Base-by-base conservation (phyloP, 2,888 invertebrate genomes). In the Theretra japonica region DNA sequence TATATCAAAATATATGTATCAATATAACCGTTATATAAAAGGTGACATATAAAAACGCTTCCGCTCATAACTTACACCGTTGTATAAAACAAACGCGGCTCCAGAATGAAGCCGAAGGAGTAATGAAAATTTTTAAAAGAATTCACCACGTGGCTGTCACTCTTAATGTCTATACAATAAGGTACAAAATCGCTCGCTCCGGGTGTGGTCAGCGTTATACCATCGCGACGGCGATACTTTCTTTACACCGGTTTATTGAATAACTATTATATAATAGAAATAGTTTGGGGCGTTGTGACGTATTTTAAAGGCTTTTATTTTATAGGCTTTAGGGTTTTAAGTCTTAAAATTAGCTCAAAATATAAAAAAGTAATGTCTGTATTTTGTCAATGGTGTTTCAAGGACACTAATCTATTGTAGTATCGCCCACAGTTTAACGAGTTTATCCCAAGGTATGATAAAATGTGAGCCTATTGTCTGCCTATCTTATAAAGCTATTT, bases 21-120 rank as follows among this genome's bases (percentile, higher is more conserved):
- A 41, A 11, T n/a, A n/a, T n/a, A 41, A 41, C 15, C 41, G 15
- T 41, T 3, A 15, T 41, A 41, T 11, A 41, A 41, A 41, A 41
- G n/a, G 41, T 15, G 41, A 41, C 15, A 41, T 41, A 41, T 41
- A 41, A 41, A 11, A 41, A 25, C 41, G 41, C 53, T 17, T 19
- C 7, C 4, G 19, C 70, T 71, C 23, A 33, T 41, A 19, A 33
- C 33, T 56, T 56, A 19, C n/a, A 11, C 65, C 62, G 33, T 4
- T 62, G n/a, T 19, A 28, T 56, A 65, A 71, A 71, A 53, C 33
- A 71, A 70, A 71, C 70, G 62, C 30, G 53, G 70, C 25, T 71
- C 56, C 70, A 25, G 25, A 71, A 56, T 65, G 62, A 59, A 70
- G n/a, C 33, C 21, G 33, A 71, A 59, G 8, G 19, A 56, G 65